Evolutionary conservation across 2,888 invertebrate species (phyloP), one percentile per base, ranked within the genome.

Genomic region (Petrophora chlorosata): DNA sequence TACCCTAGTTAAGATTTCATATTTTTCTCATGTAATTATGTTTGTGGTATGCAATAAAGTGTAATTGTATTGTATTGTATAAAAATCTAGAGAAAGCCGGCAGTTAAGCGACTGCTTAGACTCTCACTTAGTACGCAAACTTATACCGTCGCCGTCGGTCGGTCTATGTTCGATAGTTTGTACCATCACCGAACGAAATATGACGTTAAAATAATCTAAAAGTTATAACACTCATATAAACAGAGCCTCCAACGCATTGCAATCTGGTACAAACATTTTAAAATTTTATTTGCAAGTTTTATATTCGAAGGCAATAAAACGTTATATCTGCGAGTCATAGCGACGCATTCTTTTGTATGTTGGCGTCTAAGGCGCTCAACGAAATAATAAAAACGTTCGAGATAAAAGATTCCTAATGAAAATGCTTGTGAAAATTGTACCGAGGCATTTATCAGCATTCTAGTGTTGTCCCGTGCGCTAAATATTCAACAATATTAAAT

Each of bases 291-390:
- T 10, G 22, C 28, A 19, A 45, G 13, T 5, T 35, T 47, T 28
- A 9, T 9, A 34, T 47, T 28, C 28, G 28, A 39, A 33, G 2
- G 29, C 35, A 35, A 47, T 40, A 47, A 41, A 40, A 47, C 14
- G 29, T 29, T 13, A 39, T 35, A 40, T 34, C 13, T 26, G 38
- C 7, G 32, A 23, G 32, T 26, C 19, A 23, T 30, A 46, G 28
- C 22, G 17, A 17, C 23, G 23, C 35, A 30, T 29, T 29, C 14
- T 14, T 10, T 36, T 14, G 9, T 23, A 26, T 26, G 3, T 16
- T 19, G 25, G 25, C n/a, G 33, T 42, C 34, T 35, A 35, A 22
- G 14, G 28, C 32, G 14, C 33, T 35, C 5, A 23, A 36, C 13
- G 32, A 10, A 33, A 29, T 40, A 15, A 22, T 34, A 19, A 7